Conservation (phyloP, 2,113 vertebrate genomes). For the Cebidichthys violaceus region DNA sequence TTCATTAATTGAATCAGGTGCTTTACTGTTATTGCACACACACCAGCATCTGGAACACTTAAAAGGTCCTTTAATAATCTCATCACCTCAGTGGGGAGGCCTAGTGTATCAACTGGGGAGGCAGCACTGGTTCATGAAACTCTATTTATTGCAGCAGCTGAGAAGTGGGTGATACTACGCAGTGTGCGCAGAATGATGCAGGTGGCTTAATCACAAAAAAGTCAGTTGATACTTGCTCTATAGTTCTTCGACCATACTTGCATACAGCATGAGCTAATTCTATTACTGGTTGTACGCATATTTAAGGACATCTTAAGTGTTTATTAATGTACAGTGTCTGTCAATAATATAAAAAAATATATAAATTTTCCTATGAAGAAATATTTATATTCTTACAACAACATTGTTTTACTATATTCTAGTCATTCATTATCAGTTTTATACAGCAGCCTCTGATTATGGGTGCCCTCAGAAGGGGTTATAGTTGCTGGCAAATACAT, state of each 20-base stretch:
- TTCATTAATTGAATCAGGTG: slow-evolving; percentile 33
- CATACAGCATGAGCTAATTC: neutral
- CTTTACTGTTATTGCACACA: slow-evolving; percentile 15
- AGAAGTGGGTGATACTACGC: neutral
- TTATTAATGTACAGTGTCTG: neutral
- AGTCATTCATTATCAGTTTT: neutral
- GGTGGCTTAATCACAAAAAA: neutral
- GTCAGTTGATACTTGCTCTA: neutral
- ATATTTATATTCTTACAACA: neutral
- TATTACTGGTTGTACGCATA: neutral
- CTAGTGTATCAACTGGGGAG: neutral
- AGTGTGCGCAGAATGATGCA: neutral
- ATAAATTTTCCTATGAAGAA: neutral
- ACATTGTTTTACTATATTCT: neutral
- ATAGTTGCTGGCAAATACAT: neutral
- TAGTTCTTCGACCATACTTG: neutral
- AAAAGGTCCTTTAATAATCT: slow-evolving; percentile 35
- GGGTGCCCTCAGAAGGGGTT: neutral
- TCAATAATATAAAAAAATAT: no score
- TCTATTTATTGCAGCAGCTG: slow-evolving; percentile 34
- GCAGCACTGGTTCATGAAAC: slow-evolving; percentile 4
- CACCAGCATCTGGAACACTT: neutral
- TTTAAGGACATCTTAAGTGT: neutral
- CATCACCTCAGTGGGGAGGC: slow-evolving; percentile 12
- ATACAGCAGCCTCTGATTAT: neutral